Evolutionary conservation across 2,888 invertebrate species (phyloP).

Genomic region (Lissonota sp.): DNA sequence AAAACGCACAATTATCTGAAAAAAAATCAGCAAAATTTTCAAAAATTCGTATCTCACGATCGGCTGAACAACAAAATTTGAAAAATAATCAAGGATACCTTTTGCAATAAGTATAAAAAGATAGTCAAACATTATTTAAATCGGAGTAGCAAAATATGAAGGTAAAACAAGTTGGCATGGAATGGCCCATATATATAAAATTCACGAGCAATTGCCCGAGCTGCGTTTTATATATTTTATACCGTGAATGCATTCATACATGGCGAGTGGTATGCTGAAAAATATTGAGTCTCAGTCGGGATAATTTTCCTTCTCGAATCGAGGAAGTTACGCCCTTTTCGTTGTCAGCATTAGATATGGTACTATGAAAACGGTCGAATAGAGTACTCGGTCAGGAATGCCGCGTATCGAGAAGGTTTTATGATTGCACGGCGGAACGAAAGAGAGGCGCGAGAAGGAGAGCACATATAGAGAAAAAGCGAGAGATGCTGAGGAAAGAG

Average conservation of each 20-base stretch:
- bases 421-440: slow-evolving; percentile 64
- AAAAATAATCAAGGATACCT: too few species aligned
- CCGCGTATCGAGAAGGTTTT: slow-evolving; percentile 68
- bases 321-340: not conserved
- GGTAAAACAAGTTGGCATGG: too few species aligned
- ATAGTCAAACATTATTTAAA: too few species aligned
- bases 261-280: too few species aligned
- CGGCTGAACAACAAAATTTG: too few species aligned
- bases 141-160: too few species aligned
- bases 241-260: not conserved
- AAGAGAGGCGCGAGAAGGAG: slow-evolving; percentile 42
- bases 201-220: slow-evolving; percentile 26
- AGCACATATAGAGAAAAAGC: slow-evolving; percentile 26
- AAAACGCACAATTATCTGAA: too few species aligned
- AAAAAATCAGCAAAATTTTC: too few species aligned
- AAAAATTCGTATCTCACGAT: too few species aligned
- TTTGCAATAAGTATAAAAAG: too few species aligned
- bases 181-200: not conserved
- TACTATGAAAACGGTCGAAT: slow-evolving; percentile 52
- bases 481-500: slow-evolving; percentile 21
- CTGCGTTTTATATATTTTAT: slow-evolving; percentile 29
- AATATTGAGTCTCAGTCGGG: not conserved
- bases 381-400: slow-evolving; percentile 68
- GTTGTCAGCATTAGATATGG: too few species aligned
- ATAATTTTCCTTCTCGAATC: not conserved